These are phyloP conservation scores for Typhlichthys eigenmanni DNA, from an alignment of 2,797 vertebrate species.

Conservation along the genomic window DNA sequence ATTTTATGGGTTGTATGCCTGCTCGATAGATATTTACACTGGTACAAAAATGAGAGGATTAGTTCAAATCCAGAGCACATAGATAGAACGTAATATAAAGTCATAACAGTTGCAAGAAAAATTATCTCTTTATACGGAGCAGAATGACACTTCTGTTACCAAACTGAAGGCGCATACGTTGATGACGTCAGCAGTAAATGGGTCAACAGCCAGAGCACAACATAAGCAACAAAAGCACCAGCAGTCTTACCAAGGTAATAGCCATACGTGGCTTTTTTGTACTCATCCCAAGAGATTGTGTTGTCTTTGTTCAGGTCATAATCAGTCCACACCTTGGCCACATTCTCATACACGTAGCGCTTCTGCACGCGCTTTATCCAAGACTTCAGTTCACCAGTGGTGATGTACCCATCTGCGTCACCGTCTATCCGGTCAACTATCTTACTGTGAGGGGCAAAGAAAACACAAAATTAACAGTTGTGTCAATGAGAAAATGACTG, in stretches of 20 bases:
- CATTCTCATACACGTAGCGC: constrained; percentile 94
- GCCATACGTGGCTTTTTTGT: constrained; percentile 95
- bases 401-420: constrained; percentile 84
- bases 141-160: too few relatives aligned
- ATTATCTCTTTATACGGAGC: too few relatives aligned
- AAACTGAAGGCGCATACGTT: too few relatives aligned
- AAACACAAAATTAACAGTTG: not conserved
- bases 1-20: too few relatives aligned
- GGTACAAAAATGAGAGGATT: too few relatives aligned
- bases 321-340: constrained; percentile 96
- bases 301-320: constrained; percentile 95
- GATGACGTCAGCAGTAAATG: too few relatives aligned
- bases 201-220: too few relatives aligned
- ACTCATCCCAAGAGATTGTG: constrained; percentile 96
- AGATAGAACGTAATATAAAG: too few relatives aligned
- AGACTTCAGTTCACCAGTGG: constrained; percentile 86
- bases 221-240: not conserved
- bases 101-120: too few relatives aligned
- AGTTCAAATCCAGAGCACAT: too few relatives aligned
- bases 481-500: not conserved
- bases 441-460: constrained; percentile 78
- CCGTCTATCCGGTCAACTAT: constrained; percentile 92
- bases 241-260: constrained; percentile 89
- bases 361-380: constrained; percentile 99
- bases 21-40: too few relatives aligned